These are phyloP conservation scores for Drosophila prolongata DNA, from an alignment of 2,888 invertebrate species.

Conservation along the genomic window DNA sequence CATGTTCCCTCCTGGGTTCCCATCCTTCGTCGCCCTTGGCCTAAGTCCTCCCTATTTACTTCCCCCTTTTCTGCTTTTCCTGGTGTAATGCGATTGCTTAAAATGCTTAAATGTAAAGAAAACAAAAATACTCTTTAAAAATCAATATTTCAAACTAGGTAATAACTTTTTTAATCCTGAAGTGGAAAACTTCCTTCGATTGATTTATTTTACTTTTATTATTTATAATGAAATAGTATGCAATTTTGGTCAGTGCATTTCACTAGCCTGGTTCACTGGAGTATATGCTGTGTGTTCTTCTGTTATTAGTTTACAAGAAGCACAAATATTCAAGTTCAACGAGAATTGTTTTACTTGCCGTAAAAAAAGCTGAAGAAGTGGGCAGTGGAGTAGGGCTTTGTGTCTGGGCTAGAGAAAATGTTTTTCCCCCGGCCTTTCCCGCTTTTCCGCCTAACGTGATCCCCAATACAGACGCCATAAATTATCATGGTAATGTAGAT, in stretches of 20 bases:
- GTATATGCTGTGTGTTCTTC: neutral
- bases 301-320: conserved; percentile 2
- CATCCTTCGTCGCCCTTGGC: conserved; percentile 4
- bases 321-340: conserved; percentile 7
- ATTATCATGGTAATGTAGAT: conserved; percentile 72
- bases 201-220: neutral
- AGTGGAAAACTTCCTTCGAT: no score
- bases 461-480: conserved; percentile 47
- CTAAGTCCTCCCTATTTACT: neutral
- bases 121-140: neutral
- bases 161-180: no score
- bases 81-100: conserved; percentile 62
- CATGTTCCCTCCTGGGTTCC: conserved; percentile 7
- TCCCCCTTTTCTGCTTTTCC: conserved; percentile 6
- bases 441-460: conserved; percentile 6
- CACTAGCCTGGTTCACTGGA: no score
- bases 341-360: neutral
- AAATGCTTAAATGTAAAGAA: conserved; percentile 42
- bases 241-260: neutral
- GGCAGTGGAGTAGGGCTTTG: neutral
- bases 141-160: no score
- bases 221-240: neutral
- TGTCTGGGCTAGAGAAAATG: conserved; percentile 17
- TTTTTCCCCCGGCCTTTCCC: neutral
- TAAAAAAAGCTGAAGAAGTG: neutral